Percentiles rank a stretch among this genome's conserved stretches.
These are phyloP conservation scores for Epinephelus lanceolatus DNA, from an alignment of 2,113 vertebrate species.

Conservation along the genomic window DNA sequence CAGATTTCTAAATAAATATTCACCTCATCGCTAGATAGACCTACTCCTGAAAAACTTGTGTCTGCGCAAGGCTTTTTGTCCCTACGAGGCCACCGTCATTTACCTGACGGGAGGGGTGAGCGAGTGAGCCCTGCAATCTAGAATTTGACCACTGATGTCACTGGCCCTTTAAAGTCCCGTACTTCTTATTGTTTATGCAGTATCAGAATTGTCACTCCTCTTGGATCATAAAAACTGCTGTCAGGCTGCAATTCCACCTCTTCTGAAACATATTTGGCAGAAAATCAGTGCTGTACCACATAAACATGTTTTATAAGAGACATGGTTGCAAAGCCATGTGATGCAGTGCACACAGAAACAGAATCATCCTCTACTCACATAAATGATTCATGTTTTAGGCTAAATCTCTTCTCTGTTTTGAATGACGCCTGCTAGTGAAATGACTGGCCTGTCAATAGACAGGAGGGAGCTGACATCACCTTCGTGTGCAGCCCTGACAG, in stretches of 20 bases:
- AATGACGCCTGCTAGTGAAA: conserved; percentile 3
- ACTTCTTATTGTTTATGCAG: neutral
- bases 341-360: neutral
- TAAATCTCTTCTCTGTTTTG: neutral
- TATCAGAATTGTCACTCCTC: neutral
- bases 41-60: no score
- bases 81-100: no score
- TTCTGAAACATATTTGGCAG: neutral
- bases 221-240: neutral
- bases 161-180: no score
- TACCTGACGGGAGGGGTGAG: no score
- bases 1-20: no score
- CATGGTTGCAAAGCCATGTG: neutral
- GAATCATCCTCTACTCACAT: neutral
- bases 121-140: no score
- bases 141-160: no score
- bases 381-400: neutral
- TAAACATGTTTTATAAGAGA: neutral
- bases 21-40: no score
- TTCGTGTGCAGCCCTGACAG: neutral
- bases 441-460: neutral
- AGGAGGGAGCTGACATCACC: conserved; percentile 17
- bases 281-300: neutral
- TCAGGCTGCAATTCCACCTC: neutral
- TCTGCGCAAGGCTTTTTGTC: no score